phyloP scores from a whole-genome alignment of 2,113 vertebrate species.

The Anser cygnoides region DNA sequence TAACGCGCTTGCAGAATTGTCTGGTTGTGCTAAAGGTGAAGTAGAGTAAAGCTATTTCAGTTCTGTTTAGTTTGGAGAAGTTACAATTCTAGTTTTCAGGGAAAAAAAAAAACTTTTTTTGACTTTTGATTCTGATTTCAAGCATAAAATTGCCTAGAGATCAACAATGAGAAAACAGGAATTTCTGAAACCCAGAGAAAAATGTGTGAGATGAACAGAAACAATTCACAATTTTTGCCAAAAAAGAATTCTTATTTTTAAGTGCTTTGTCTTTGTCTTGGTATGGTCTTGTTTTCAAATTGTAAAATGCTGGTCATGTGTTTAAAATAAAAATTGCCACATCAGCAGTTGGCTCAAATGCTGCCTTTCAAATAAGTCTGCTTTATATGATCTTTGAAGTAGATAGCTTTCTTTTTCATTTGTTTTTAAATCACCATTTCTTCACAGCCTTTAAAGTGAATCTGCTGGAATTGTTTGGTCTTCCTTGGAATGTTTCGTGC shows the following conservation, averaged over 20 bases:
- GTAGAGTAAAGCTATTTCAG: background rate
- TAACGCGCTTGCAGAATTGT: background rate
- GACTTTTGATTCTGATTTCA: background rate
- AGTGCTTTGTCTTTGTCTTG: background rate
- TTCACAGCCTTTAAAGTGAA: background rate
- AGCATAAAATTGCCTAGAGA: background rate
- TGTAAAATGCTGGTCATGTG: background rate
- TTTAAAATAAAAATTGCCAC: constrained; percentile 21
- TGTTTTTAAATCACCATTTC: background rate
- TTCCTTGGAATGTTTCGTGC: background rate
- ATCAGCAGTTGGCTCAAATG: background rate
- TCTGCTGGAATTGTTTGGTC: background rate
- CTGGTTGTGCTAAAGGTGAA: background rate
- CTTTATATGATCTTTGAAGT: background rate
- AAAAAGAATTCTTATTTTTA: background rate
- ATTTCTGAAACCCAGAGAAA: background rate
- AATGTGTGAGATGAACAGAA: background rate
- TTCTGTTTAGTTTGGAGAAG: background rate
- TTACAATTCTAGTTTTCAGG: background rate
- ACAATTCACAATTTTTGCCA: background rate
- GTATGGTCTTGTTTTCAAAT: background rate
- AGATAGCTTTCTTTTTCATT: background rate
- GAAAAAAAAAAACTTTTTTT: background rate
- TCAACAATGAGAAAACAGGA: background rate
- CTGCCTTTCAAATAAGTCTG: background rate